A percentile compares a stretch with the other conserved stretches of the same genome.
phyloP scores from a whole-genome alignment of 2,888 invertebrate species.

The Escarpia spicata region DNA sequence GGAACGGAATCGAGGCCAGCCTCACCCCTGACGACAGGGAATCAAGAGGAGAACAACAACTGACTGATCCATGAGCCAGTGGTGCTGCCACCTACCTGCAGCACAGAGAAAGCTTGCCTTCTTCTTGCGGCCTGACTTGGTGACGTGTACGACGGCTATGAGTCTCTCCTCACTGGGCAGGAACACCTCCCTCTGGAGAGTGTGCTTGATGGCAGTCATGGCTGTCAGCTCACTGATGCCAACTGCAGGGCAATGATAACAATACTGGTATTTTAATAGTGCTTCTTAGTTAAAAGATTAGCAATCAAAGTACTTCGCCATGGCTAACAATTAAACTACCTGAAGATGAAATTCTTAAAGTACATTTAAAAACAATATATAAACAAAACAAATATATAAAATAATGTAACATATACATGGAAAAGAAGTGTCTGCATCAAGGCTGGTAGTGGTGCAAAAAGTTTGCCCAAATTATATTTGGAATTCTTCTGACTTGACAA shows the following conservation, averaged over 20 bases:
- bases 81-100: constrained; percentile 64
- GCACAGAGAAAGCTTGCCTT: constrained; percentile 84
- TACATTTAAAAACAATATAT: no score
- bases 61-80: background rate
- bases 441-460: no score
- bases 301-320: no score
- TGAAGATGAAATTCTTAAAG: no score
- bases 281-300: no score
- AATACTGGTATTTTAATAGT: background rate
- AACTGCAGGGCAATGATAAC: background rate
- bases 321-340: no score
- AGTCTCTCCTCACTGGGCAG: constrained; percentile 81
- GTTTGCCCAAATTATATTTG: no score
- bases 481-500: no score
- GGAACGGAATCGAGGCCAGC: no score
- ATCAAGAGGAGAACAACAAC: background rate
- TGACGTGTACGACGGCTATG: constrained; percentile 81
- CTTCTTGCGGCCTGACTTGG: constrained; percentile 83
- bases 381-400: no score
- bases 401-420: no score
- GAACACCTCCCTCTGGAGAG: constrained; percentile 82
- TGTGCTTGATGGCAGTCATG: constrained; percentile 81
- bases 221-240: background rate
- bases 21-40: background rate
- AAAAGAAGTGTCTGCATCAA: no score